Percentiles rank a stretch among this genome's conserved stretches.
Evolutionary conservation across 1,140 invertebrate genomes (phyloP).

Genomic region (Eciton burchellii): DNA sequence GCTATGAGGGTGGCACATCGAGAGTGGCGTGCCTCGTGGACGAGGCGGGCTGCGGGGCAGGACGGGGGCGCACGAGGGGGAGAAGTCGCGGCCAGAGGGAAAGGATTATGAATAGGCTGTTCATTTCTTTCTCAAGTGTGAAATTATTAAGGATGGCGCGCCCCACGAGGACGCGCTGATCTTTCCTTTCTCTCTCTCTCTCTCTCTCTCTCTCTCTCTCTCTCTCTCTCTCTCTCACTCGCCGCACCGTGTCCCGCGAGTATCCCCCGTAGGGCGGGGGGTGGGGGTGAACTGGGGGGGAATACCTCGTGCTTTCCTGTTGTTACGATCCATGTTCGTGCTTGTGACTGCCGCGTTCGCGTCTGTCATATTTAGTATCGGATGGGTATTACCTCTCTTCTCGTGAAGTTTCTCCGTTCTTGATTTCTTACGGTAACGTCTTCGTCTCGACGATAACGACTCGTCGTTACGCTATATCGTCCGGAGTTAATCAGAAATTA

Average conservation of each 20-base stretch:
- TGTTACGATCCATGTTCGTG: constrained; percentile 26
- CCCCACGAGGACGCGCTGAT: constrained; percentile 46
- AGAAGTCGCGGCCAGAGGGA: constrained; percentile 45
- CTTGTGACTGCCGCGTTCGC: constrained; percentile 30
- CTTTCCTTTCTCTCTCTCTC: too few relatives aligned
- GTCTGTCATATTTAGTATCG: constrained; percentile 23
- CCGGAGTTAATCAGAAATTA: neutral
- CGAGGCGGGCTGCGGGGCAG: constrained; percentile 6
- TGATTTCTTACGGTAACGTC: neutral
- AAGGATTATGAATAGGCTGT: constrained; percentile 78
- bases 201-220: too few relatives aligned
- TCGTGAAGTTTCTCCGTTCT: neutral
- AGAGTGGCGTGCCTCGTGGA: constrained; percentile 2
- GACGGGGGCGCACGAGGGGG: constrained; percentile 5
- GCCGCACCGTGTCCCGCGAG: too few relatives aligned
- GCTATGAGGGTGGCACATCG: constrained; percentile 34
- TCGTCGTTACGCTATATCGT: neutral
- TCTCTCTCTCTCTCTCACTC: too few relatives aligned
- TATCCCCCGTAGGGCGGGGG: constrained; percentile 18
- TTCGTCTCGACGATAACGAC: constrained; percentile 3
- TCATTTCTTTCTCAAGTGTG: constrained; percentile 76
- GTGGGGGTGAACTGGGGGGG: too few relatives aligned
- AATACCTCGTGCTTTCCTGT: constrained; percentile 37
- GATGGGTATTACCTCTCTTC: neutral
- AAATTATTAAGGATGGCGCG: constrained; percentile 75